Conservation (phyloP, 2,888 invertebrate genomes). For the Tachina fera region DNA sequence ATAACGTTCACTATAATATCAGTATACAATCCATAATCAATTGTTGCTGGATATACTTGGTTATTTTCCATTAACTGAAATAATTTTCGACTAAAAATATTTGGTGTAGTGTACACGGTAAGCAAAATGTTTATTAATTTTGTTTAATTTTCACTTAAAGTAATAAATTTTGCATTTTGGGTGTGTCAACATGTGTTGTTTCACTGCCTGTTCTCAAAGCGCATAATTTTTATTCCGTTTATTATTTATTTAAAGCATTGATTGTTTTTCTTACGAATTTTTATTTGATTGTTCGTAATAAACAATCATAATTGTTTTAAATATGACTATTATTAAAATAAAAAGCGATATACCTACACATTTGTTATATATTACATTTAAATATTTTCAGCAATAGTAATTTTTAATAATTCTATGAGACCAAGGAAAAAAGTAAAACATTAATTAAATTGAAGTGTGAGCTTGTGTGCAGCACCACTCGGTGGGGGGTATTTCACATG, state of each 20-base stretch:
- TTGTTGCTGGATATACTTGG: no score
- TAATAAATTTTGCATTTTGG: conserved; percentile 25
- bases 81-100: not conserved
- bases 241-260: conserved; percentile 13
- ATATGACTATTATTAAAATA: conserved; percentile 28
- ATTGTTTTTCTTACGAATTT: not conserved
- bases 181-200: conserved; percentile 42
- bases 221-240: conserved; percentile 7
- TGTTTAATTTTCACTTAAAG: not conserved
- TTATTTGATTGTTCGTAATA: not conserved
- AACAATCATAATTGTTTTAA: conserved; percentile 4
- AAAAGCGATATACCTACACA: not conserved
- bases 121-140: not conserved
- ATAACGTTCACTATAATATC: no score
- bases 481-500: conserved; percentile 1
- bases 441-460: conserved; percentile 31
- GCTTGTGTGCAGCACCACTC: not conserved
- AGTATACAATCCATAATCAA: no score
- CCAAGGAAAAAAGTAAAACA: not conserved
- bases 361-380: conserved; percentile 22
- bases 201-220: conserved; percentile 10
- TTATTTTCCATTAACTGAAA: not conserved
- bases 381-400: conserved; percentile 25
- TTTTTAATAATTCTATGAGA: not conserved
- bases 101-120: not conserved